Evolutionary conservation across 2,113 vertebrate species (phyloP).

Genomic region (Phodopus roborovskii): DNA sequence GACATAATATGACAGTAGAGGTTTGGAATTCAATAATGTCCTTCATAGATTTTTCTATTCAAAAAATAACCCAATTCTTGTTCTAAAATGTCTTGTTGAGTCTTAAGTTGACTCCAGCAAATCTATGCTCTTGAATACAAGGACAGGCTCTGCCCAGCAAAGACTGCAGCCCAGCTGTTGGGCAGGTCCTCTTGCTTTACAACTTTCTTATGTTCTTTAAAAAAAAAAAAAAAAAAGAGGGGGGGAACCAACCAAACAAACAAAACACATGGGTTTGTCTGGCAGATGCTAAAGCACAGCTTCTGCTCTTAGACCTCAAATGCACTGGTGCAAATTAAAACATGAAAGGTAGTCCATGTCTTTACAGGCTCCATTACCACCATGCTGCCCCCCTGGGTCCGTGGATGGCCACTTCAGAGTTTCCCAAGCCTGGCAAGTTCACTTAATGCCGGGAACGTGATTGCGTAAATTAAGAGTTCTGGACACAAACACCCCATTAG

Average conservation of each 20-base stretch:
- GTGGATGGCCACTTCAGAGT: not conserved
- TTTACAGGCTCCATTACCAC: slow-evolving; percentile 29
- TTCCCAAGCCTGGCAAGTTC: slow-evolving; percentile 38
- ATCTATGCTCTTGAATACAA: slow-evolving; percentile 19
- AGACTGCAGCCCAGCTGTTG: slow-evolving; percentile 74
- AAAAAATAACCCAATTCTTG: slow-evolving; percentile 16
- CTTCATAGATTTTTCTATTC: slow-evolving; percentile 3
- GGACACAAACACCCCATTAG: slow-evolving; percentile 74
- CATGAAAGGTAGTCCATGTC: slow-evolving; percentile 67
- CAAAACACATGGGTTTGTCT: slow-evolving; percentile 67
- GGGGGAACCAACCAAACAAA: not conserved
- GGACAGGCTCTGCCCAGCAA: slow-evolving; percentile 19
- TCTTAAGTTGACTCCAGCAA: not conserved
- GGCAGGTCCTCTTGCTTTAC: slow-evolving; percentile 57
- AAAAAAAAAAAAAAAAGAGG: not conserved
- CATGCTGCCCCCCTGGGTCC: not conserved
- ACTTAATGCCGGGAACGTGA: slow-evolving; percentile 21
- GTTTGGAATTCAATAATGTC: not conserved
- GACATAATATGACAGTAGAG: not conserved
- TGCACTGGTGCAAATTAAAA: slow-evolving; percentile 70
- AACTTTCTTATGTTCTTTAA: slow-evolving; percentile 59
- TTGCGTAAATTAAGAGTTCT: slow-evolving; percentile 67
- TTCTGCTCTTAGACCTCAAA: slow-evolving; percentile 68
- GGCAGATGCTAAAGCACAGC: slow-evolving; percentile 61
- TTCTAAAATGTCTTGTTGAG: not conserved